Conservation (phyloP, 2,113 vertebrate genomes). For the Eublepharis macularius region DNA sequence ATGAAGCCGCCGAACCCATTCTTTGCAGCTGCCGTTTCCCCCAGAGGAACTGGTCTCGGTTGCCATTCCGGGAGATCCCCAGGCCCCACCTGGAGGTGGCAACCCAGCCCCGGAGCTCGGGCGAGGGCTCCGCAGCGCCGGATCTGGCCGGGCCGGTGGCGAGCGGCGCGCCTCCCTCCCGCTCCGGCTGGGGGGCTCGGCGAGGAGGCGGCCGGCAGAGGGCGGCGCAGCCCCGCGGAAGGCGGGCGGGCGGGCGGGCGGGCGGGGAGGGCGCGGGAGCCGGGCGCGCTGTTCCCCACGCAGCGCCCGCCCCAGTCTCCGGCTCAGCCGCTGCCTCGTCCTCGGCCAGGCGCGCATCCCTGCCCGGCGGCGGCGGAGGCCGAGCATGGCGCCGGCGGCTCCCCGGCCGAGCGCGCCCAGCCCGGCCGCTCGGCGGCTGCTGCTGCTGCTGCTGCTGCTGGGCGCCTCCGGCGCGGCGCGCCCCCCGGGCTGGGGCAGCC, state of each 20-base stretch:
- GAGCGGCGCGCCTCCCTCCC: not conserved
- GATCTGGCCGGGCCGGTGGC: too few species aligned
- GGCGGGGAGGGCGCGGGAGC: slow-evolving; percentile 68
- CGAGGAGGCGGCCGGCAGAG: slow-evolving; percentile 71
- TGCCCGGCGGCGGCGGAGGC: slow-evolving; percentile 66
- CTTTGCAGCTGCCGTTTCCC: too few species aligned
- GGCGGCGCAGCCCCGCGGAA: slow-evolving; percentile 72
- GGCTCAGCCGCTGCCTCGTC: slow-evolving; percentile 60
- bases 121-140: too few species aligned
- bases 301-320: slow-evolving; percentile 69
- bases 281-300: slow-evolving; percentile 76
- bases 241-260: slow-evolving; percentile 61
- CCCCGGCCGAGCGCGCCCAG: not conserved
- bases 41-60: too few species aligned
- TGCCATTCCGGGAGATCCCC: too few species aligned
- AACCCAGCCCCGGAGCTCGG: too few species aligned
- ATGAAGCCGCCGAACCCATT: too few species aligned
- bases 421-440: not conserved
- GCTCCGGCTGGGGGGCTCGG: not conserved
- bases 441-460: slow-evolving; percentile 17
- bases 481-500: slow-evolving; percentile 56
- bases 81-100: too few species aligned
- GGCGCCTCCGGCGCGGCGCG: slow-evolving; percentile 52
- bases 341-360: slow-evolving; percentile 72
- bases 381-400: slow-evolving; percentile 71